phyloP scores from a whole-genome alignment of 2,113 vertebrate species.

The Pseudopipra pipra region DNA sequence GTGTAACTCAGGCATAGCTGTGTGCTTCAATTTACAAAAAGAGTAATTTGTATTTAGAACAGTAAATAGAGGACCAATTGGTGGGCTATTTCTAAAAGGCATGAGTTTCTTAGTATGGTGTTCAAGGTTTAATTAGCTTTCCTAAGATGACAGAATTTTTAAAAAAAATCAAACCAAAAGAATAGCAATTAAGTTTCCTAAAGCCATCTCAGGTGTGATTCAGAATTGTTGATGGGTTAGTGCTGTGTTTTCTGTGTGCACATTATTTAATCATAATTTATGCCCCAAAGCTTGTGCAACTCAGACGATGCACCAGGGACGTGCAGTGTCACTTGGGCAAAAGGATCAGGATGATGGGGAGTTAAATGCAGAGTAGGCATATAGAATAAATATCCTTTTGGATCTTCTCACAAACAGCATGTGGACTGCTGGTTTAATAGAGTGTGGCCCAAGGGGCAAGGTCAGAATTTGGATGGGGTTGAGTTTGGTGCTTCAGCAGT shows the following conservation, averaged over 20 bases:
- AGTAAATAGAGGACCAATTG: not conserved
- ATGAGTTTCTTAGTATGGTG: not conserved
- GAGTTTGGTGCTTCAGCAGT: not conserved
- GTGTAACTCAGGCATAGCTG: not conserved
- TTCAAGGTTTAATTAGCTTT: not conserved
- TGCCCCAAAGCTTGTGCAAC: not conserved
- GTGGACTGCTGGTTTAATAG: not conserved
- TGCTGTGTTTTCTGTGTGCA: not conserved
- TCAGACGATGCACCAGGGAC: not conserved
- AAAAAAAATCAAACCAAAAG: not conserved
- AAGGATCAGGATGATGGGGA: not conserved
- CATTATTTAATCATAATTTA: not conserved
- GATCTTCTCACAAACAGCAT: not conserved
- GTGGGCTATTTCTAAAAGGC: not conserved
- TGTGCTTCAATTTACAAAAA: not conserved
- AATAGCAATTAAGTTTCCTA: not conserved
- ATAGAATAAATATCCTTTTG: not conserved
- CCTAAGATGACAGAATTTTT: not conserved
- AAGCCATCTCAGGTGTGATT: not conserved
- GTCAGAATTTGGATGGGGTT: not conserved
- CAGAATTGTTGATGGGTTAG: not conserved
- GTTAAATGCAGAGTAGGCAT: not conserved
- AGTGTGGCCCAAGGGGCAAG: not conserved
- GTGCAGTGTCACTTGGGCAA: not conserved
- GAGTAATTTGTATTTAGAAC: not conserved